Evolutionary conservation across 2,888 invertebrate genomes (phyloP).

Genomic region (Cheilosia urbana): DNA sequence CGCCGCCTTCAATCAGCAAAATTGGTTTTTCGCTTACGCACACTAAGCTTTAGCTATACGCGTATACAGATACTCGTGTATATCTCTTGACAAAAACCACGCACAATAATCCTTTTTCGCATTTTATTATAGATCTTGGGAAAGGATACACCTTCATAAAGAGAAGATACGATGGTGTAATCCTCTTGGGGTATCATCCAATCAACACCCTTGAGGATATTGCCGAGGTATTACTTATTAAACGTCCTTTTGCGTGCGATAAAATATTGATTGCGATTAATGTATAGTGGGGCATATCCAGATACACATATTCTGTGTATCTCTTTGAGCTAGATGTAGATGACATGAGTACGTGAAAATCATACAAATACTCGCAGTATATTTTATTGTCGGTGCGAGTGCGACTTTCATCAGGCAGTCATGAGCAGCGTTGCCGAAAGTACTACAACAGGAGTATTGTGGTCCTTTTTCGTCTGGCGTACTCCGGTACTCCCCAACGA

Average conservation of each 20-base stretch:
- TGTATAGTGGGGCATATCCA: not conserved
- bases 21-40: conserved; percentile 34
- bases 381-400: not conserved
- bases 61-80: not conserved
- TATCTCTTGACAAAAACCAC: conserved; percentile 9
- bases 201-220: conserved; percentile 49
- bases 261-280: conserved; percentile 50
- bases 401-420: conserved; percentile 2
- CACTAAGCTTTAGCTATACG: not conserved
- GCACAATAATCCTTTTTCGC: conserved; percentile 21
- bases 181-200: conserved; percentile 39
- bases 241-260: conserved; percentile 32
- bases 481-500: too few species aligned
- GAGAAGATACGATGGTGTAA: conserved; percentile 2
- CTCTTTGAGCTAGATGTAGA: conserved; percentile 16
- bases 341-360: conserved; percentile 17
- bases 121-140: conserved; percentile 19
- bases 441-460: too few species aligned
- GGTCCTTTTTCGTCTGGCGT: too few species aligned
- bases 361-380: conserved; percentile 25
- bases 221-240: conserved; percentile 49
- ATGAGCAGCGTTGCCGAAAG: too few species aligned
- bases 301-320: not conserved
- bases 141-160: not conserved
- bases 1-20: conserved; percentile 31